These are phyloP conservation scores for Dunckerocampus dactyliophorus DNA, from an alignment of 2,113 vertebrate species.

Conservation along the genomic window DNA sequence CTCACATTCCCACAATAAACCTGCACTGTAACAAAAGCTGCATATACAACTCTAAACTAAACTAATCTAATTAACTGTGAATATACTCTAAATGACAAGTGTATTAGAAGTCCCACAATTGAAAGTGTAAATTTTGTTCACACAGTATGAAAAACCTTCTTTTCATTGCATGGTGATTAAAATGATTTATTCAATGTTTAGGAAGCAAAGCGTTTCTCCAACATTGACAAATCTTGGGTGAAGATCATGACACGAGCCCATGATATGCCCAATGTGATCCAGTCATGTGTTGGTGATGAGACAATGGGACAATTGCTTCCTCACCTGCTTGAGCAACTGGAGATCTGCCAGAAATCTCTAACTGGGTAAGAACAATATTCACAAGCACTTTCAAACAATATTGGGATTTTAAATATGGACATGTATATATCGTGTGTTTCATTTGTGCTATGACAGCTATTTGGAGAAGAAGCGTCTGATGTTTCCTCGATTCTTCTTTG, in stretches of 20 bases:
- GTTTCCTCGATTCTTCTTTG: slow-evolving; percentile 97
- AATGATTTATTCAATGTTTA: slow-evolving; percentile 36
- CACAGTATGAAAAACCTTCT: neutral
- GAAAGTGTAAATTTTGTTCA: neutral
- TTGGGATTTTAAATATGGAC: neutral
- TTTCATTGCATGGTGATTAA: neutral
- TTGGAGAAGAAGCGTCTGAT: slow-evolving; percentile 92
- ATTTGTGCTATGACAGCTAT: slow-evolving; percentile 71
- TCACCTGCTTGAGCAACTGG: slow-evolving; percentile 90
- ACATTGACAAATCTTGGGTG: slow-evolving; percentile 97
- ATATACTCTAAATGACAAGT: neutral
- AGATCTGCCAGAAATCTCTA: slow-evolving; percentile 96
- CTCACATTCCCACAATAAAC: neutral
- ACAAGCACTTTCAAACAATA: neutral
- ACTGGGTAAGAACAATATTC: slow-evolving; percentile 79
- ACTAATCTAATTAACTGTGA: neutral
- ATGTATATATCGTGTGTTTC: neutral
- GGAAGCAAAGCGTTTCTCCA: slow-evolving; percentile 96
- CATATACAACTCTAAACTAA: neutral
- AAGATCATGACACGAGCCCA: slow-evolving; percentile 93
- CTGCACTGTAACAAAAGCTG: neutral
- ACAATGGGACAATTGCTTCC: slow-evolving; percentile 91
- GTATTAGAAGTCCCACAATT: neutral
- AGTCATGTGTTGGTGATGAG: slow-evolving; percentile 92
- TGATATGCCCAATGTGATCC: slow-evolving; percentile 88